phyloP scores from a whole-genome alignment of 2,888 invertebrate species.

The Tenthredo amoena region DNA sequence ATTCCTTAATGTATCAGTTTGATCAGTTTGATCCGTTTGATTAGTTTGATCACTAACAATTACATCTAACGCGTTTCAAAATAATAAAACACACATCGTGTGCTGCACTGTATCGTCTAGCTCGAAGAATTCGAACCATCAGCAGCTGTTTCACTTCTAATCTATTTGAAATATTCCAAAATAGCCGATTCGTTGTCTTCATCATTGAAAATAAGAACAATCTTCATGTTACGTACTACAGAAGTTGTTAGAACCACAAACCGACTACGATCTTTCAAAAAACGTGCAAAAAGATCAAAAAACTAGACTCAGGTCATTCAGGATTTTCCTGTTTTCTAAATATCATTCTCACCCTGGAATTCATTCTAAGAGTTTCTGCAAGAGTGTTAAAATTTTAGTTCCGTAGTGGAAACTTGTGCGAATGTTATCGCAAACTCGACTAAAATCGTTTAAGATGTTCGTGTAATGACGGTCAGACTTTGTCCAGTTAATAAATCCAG shows the following conservation, averaged over 20 bases:
- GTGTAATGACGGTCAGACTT: conserved; percentile 56
- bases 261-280: background rate
- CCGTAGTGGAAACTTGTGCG: background rate
- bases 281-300: too few relatives aligned
- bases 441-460: conserved; percentile 10
- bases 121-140: background rate
- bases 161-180: background rate
- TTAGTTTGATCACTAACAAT: background rate
- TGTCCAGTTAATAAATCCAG: conserved; percentile 72
- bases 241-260: too few relatives aligned
- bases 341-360: background rate
- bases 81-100: background rate
- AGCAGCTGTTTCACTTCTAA: background rate
- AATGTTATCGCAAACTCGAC: background rate
- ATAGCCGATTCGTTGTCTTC: background rate
- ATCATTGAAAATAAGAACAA: background rate
- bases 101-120: background rate
- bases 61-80: background rate
- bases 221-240: too few relatives aligned
- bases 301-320: background rate
- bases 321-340: background rate
- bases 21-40: background rate
- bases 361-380: background rate
- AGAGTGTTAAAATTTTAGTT: background rate
- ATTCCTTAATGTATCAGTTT: background rate